These are phyloP conservation scores for Phodopus roborovskii DNA, from an alignment of 2,113 vertebrate genomes.

Conservation along the genomic window DNA sequence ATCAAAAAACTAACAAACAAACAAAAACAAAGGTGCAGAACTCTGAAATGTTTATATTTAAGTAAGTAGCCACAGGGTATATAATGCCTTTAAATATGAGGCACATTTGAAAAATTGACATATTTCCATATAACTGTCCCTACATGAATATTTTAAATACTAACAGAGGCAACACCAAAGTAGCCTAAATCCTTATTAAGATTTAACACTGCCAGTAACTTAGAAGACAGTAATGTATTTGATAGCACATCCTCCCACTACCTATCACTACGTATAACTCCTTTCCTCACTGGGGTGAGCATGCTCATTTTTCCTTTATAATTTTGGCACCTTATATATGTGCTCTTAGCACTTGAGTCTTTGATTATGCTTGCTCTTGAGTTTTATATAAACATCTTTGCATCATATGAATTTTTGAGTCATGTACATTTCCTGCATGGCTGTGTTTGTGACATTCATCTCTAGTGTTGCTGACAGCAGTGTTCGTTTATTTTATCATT, in stretches of 20 bases:
- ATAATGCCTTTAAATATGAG: slow-evolving; percentile 1
- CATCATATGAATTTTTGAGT: slow-evolving; percentile 6
- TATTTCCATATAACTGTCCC: background rate
- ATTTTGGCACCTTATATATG: background rate
- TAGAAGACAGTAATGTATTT: background rate
- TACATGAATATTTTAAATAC: background rate
- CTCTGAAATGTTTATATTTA: slow-evolving; percentile 31
- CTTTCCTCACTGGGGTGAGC: background rate
- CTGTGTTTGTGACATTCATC: slow-evolving; percentile 24
- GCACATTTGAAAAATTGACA: background rate
- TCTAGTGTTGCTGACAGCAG: background rate
- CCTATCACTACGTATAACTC: background rate
- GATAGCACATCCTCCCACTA: background rate
- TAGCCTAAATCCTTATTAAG: background rate
- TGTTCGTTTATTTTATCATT: slow-evolving; percentile 1
- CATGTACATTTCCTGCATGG: background rate
- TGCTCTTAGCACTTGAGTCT: background rate
- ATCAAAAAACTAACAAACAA: background rate
- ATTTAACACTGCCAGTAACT: background rate
- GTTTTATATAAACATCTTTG: background rate
- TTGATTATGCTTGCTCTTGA: slow-evolving; percentile 13
- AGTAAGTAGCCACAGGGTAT: background rate
- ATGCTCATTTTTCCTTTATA: background rate
- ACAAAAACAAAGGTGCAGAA: background rate
- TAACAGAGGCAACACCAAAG: background rate